Percentiles rank a stretch among this genome's conserved stretches.
Evolutionary conservation across 2,888 invertebrate genomes (phyloP).

Genomic region (Drymonia ruficornis): DNA sequence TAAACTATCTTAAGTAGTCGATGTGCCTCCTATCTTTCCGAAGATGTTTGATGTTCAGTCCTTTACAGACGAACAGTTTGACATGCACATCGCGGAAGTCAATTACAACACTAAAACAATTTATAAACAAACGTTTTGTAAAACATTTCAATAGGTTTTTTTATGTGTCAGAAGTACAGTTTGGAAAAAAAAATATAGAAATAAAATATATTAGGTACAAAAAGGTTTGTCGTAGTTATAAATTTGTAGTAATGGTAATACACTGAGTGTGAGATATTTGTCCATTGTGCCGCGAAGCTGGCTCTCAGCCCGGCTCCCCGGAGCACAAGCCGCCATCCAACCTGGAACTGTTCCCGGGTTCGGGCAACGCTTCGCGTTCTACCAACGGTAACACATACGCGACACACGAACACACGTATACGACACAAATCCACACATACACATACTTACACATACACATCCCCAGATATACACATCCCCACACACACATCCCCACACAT

Average conservation of each 20-base stretch:
- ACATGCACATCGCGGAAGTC: conserved; percentile 50
- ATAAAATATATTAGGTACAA: background rate
- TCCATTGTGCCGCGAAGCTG: conserved; percentile 71
- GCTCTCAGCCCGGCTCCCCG: conserved; percentile 85
- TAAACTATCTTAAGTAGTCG: conserved; percentile 51
- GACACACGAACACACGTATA: conserved; percentile 24
- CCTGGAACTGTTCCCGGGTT: conserved; percentile 88
- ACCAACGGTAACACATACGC: conserved; percentile 89
- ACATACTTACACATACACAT: too few species aligned
- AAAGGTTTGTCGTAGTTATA: background rate
- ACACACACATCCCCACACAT: background rate
- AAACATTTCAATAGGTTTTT: too few species aligned
- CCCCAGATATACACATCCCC: background rate
- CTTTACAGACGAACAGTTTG: conserved; percentile 47
- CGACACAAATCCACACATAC: conserved; percentile 3
- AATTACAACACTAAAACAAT: conserved; percentile 13
- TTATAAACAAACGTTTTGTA: background rate
- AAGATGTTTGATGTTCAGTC: conserved; percentile 53
- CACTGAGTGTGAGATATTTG: conserved; percentile 59
- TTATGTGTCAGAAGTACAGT: background rate
- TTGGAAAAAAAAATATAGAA: background rate
- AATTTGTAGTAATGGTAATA: background rate
- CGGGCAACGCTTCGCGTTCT: conserved; percentile 88
- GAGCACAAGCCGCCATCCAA: conserved; percentile 89
- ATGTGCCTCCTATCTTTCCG: conserved; percentile 55